phyloP scores from a whole-genome alignment of 2,888 invertebrate genomes.

The Ophraella communa region DNA sequence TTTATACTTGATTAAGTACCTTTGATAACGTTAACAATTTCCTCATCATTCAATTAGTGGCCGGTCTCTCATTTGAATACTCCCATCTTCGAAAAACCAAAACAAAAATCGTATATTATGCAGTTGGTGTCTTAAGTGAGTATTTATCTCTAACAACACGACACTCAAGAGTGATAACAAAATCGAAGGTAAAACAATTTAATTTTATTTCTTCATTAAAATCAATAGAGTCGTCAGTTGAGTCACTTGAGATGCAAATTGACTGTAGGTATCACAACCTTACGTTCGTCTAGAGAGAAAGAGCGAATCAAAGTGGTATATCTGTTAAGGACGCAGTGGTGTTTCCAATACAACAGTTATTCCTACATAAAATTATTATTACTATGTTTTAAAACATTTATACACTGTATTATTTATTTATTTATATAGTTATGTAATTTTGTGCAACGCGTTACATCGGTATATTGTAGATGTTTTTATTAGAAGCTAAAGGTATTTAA shows the following conservation, averaged over 20 bases:
- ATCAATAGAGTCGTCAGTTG: slow-evolving; percentile 29
- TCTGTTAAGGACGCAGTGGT: background rate
- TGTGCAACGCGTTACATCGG: too few species aligned
- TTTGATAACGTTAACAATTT: background rate
- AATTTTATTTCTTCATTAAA: slow-evolving; percentile 25
- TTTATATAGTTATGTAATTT: too few species aligned
- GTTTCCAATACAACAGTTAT: background rate
- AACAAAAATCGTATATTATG: slow-evolving; percentile 6
- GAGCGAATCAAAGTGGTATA: too few species aligned
- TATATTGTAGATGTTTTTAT: too few species aligned
- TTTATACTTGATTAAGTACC: background rate
- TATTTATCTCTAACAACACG: slow-evolving; percentile 6
- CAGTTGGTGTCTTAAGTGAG: slow-evolving; percentile 8
- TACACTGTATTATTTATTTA: too few species aligned
- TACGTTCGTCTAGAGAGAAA: background rate
- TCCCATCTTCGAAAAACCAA: background rate
- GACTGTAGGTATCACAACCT: slow-evolving; percentile 16
- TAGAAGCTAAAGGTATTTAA: too few species aligned
- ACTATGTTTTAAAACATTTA: too few species aligned
- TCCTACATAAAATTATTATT: background rate
- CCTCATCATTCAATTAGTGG: background rate
- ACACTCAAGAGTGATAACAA: slow-evolving; percentile 19
- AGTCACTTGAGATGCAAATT: slow-evolving; percentile 41
- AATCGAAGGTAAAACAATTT: slow-evolving; percentile 17
- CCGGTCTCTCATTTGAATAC: background rate